Evolutionary conservation across 2,797 vertebrate species (phyloP).

Genomic region (Gymnoscopelus microlampas): DNA sequence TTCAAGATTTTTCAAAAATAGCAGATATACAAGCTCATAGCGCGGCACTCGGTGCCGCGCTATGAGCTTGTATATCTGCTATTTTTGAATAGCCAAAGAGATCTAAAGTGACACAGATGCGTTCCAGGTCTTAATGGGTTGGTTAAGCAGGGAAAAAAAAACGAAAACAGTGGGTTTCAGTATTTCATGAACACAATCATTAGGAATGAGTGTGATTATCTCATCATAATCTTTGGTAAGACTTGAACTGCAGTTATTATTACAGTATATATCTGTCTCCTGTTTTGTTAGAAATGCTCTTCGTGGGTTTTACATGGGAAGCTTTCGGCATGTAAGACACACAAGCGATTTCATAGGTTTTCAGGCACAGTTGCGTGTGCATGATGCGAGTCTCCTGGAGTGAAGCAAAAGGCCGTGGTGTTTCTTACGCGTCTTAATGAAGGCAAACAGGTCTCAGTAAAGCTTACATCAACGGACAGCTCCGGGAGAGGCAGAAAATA

Average conservation of each 20-base stretch:
- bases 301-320: constrained; percentile 11
- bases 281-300: constrained; percentile 9
- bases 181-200: too few species aligned
- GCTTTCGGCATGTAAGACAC: constrained; percentile 27
- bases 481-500: constrained; percentile 54
- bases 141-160: too few species aligned
- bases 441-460: constrained; percentile 37
- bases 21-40: too few species aligned
- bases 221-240: constrained; percentile 24
- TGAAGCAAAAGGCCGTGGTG: constrained; percentile 14
- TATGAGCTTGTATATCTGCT: too few species aligned
- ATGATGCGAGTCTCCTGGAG: constrained; percentile 27
- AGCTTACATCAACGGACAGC: constrained; percentile 43
- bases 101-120: too few species aligned
- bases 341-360: constrained; percentile 26
- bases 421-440: constrained; percentile 32
- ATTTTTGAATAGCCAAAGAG: too few species aligned
- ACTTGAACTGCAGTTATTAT: constrained; percentile 10
- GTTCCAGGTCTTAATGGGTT: too few species aligned
- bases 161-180: too few species aligned
- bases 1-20: too few species aligned
- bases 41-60: too few species aligned
- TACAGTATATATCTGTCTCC: neutral
- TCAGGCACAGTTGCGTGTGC: constrained; percentile 26
- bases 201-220: constrained; percentile 1